A percentile compares a stretch with the other conserved stretches of the same genome.
phyloP scores from a whole-genome alignment of 2,113 vertebrate species.

The Psophia crepitans region DNA sequence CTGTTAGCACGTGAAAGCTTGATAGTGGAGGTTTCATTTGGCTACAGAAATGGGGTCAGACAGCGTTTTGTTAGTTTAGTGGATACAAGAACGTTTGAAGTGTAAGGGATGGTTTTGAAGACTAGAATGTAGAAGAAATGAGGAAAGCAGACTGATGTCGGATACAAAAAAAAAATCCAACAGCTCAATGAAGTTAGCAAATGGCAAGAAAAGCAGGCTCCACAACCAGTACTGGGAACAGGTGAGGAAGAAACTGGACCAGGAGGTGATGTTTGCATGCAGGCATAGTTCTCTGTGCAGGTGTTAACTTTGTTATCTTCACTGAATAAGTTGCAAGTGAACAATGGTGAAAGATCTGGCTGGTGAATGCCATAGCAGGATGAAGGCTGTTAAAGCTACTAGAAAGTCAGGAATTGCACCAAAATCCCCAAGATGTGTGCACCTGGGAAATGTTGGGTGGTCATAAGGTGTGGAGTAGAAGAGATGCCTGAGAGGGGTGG shows the following conservation, averaged over 20 bases:
- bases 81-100: not conserved
- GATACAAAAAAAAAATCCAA: not conserved
- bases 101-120: not conserved
- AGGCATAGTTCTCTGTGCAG: not conserved
- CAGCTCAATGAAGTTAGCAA: not conserved
- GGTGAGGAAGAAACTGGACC: not conserved
- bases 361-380: not conserved
- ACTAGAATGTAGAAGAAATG: not conserved
- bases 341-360: not conserved
- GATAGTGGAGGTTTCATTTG: not conserved
- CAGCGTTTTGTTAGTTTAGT: not conserved
- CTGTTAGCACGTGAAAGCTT: not conserved
- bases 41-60: not conserved
- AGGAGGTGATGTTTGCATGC: not conserved
- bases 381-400: not conserved
- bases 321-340: not conserved
- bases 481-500: not conserved
- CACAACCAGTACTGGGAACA: not conserved
- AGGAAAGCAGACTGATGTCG: not conserved
- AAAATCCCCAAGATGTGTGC: accelerated
- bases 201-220: not conserved
- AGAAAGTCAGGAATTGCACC: not conserved
- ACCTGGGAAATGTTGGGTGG: not conserved
- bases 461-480: not conserved
- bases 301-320: not conserved